Evolutionary conservation across 2,888 invertebrate species (phyloP).

Genomic region (Agapetus fuscipes): DNA sequence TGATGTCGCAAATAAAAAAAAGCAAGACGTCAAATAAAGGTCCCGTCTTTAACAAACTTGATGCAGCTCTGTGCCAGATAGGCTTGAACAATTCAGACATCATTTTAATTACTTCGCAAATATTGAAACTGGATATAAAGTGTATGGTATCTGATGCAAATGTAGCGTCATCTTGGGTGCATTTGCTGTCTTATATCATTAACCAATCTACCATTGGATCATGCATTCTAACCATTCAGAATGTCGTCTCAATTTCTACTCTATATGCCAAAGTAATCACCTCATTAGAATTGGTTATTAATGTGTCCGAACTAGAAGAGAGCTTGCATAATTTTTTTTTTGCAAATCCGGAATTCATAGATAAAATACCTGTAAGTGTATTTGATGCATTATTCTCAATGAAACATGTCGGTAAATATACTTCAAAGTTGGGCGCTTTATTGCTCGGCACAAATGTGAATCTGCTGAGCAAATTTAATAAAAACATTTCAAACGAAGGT

Average conservation of each 20-base stretch:
- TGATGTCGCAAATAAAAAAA: slow-evolving; percentile 40
- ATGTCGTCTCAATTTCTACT: slow-evolving; percentile 32
- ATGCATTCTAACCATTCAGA: slow-evolving; percentile 27
- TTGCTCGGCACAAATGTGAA: slow-evolving; percentile 46
- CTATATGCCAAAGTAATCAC: slow-evolving; percentile 39
- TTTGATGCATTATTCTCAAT: slow-evolving; percentile 44
- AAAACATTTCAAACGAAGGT: slow-evolving; percentile 35
- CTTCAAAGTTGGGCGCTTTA: slow-evolving; percentile 46
- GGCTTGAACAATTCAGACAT: slow-evolving; percentile 22
- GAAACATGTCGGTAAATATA: slow-evolving; percentile 45
- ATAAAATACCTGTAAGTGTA: slow-evolving; percentile 39
- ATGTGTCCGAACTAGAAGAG: slow-evolving; percentile 45
- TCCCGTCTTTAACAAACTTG: slow-evolving; percentile 31
- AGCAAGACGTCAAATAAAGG: slow-evolving; percentile 33
- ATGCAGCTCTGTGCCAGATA: slow-evolving; percentile 30
- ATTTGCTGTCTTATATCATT: slow-evolving; percentile 39
- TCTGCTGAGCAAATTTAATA: slow-evolving; percentile 38
- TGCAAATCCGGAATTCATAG: slow-evolving; percentile 50
- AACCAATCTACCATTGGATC: slow-evolving; percentile 36
- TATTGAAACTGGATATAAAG: slow-evolving; percentile 25
- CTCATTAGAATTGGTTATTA: slow-evolving; percentile 33
- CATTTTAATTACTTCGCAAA: slow-evolving; percentile 32
- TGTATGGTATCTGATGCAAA: slow-evolving; percentile 39
- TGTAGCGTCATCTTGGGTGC: slow-evolving; percentile 42
- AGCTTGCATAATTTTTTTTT: slow-evolving; percentile 47